These are phyloP conservation scores for Petrocephalus zakoni DNA, from an alignment of 2,113 vertebrate species.

Conservation along the genomic window DNA sequence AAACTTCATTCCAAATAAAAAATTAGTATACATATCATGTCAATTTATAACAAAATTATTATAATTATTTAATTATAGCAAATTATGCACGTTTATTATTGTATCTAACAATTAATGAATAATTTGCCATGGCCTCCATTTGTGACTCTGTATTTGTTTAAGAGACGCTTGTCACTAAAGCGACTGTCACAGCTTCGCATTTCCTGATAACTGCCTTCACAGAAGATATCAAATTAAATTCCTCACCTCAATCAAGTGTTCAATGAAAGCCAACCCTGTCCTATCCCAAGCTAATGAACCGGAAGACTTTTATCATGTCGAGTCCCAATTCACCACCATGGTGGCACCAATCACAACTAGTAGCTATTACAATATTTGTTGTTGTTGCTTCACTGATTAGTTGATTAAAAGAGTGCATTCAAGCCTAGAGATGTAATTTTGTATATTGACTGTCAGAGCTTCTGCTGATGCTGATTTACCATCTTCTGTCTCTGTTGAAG, in stretches of 20 bases:
- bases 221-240: not conserved
- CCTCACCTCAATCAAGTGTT: not conserved
- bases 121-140: not conserved
- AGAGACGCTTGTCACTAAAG: not conserved
- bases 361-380: not conserved
- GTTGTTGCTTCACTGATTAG: not conserved
- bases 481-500: not conserved
- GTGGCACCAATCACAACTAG: not conserved
- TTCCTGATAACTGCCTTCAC: not conserved
- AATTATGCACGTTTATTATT: not conserved
- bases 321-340: not conserved
- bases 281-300: not conserved
- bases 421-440: not conserved
- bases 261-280: not conserved
- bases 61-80: not conserved
- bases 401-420: not conserved
- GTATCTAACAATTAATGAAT: not conserved
- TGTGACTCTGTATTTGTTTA: not conserved
- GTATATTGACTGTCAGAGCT: not conserved
- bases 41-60: not conserved
- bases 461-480: not conserved
- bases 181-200: not conserved
- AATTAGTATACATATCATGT: not conserved
- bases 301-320: not conserved
- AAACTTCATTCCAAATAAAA: not conserved